These are phyloP conservation scores for Peromyscus polionotus DNA, from an alignment of 2,113 vertebrate genomes.

Conservation along the genomic window DNA sequence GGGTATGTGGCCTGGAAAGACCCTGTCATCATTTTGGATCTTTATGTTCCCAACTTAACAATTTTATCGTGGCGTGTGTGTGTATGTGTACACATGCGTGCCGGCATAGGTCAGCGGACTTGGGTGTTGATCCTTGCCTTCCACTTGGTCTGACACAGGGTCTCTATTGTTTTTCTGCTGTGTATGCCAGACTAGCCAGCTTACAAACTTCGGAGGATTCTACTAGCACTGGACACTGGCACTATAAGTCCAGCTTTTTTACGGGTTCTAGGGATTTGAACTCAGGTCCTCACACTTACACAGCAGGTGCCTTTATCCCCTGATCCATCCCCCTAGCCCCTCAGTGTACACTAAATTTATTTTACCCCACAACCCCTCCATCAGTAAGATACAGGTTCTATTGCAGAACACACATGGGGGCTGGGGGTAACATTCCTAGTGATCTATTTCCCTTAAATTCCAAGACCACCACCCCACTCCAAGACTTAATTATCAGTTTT, in stretches of 20 bases:
- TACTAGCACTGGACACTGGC: neutral
- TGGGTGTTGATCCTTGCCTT: neutral
- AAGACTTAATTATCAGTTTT: neutral
- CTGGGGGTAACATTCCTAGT: neutral
- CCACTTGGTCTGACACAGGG: neutral
- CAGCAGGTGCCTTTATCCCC: neutral
- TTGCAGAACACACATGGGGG: neutral
- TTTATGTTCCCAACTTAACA: neutral
- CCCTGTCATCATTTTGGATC: neutral
- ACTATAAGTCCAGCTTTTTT: neutral
- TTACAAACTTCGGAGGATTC: neutral
- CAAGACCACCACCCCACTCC: slow-evolving; percentile 39
- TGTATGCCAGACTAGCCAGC: neutral
- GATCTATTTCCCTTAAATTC: slow-evolving; percentile 43
- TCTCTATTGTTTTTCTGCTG: neutral
- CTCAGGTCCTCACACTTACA: neutral
- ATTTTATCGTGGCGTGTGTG: neutral
- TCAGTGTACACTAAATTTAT: neutral
- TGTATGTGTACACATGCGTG: neutral
- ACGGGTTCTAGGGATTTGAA: neutral
- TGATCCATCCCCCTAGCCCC: neutral
- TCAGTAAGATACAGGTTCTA: slow-evolving; percentile 24
- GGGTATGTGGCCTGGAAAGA: neutral
- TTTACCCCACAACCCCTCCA: neutral
- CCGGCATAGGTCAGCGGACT: neutral